Conservation (phyloP, 2,888 invertebrate species). For the Heliconius ismenius region DNA sequence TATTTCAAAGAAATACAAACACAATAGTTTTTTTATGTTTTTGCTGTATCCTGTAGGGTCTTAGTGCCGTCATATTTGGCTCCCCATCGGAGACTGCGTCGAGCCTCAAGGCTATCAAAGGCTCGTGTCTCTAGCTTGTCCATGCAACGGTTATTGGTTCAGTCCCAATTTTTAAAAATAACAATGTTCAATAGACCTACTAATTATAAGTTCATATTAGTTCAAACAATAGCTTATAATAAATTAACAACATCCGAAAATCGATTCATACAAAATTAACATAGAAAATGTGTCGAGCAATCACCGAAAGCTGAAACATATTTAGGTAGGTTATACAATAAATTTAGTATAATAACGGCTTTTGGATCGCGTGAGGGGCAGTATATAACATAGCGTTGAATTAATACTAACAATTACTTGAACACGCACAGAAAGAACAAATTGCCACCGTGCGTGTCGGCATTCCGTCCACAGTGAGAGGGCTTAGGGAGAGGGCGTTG, state of each 20-base stretch:
- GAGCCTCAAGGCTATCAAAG: no score
- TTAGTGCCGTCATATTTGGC: no score
- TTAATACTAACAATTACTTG: constrained; percentile 77
- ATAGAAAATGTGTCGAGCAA: constrained; percentile 13
- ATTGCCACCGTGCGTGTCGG: constrained; percentile 72
- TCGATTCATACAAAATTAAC: constrained; percentile 5
- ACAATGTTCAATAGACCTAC: no score
- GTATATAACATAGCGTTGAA: constrained; percentile 64
- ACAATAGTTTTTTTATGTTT: no score
- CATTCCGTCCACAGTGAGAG: constrained; percentile 41
- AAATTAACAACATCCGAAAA: constrained; percentile 4
- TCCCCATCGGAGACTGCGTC: no score
- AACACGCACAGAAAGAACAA: constrained; percentile 74
- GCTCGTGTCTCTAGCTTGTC: no score
- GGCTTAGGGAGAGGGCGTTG: constrained; percentile 39
- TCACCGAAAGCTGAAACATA: constrained; percentile 32
- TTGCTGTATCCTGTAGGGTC: no score
- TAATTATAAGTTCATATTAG: no score
- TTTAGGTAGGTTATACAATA: constrained; percentile 49
- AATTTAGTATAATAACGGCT: constrained; percentile 49
- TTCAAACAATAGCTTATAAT: background rate
- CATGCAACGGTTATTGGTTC: no score
- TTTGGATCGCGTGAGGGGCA: constrained; percentile 63
- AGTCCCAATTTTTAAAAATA: no score
- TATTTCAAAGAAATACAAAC: no score